Percentiles rank a stretch among this genome's conserved stretches.
phyloP scores from a whole-genome alignment of 2,113 vertebrate genomes.

The Sorex fumeus region DNA sequence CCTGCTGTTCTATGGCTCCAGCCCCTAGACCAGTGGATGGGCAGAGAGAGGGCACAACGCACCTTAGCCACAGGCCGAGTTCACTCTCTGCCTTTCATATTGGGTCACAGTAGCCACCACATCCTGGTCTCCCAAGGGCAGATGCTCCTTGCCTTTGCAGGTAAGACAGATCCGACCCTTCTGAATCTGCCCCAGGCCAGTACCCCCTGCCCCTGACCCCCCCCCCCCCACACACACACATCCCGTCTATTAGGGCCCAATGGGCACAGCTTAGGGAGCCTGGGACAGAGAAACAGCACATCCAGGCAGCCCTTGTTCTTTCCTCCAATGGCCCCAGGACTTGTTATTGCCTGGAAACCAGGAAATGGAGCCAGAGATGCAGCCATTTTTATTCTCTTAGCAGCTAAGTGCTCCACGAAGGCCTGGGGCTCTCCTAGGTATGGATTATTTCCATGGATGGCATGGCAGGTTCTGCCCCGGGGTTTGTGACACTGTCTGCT shows the following conservation, averaged over 20 bases:
- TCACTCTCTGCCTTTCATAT: too few relatives aligned
- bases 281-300: not conserved
- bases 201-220: too few relatives aligned
- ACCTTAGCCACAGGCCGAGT: not conserved
- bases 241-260: not conserved
- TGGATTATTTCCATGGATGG: constrained; percentile 67
- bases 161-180: not conserved
- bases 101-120: too few relatives aligned
- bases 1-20: too few relatives aligned
- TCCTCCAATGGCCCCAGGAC: constrained; percentile 65
- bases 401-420: constrained; percentile 61
- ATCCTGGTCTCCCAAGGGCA: not conserved
- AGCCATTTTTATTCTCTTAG: constrained; percentile 73
- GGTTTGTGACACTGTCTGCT: constrained; percentile 62
- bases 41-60: not conserved
- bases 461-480: constrained; percentile 64
- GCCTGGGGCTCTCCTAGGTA: constrained; percentile 59
- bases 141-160: not conserved
- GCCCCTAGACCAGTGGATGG: too few relatives aligned
- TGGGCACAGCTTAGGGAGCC: not conserved
- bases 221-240: too few relatives aligned
- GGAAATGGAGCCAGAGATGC: constrained; percentile 80
- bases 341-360: constrained; percentile 62
- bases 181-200: not conserved
- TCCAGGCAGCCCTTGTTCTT: constrained; percentile 3